Evolutionary conservation across 2,888 invertebrate genomes (phyloP).

Genomic region (Andrena marginata): DNA sequence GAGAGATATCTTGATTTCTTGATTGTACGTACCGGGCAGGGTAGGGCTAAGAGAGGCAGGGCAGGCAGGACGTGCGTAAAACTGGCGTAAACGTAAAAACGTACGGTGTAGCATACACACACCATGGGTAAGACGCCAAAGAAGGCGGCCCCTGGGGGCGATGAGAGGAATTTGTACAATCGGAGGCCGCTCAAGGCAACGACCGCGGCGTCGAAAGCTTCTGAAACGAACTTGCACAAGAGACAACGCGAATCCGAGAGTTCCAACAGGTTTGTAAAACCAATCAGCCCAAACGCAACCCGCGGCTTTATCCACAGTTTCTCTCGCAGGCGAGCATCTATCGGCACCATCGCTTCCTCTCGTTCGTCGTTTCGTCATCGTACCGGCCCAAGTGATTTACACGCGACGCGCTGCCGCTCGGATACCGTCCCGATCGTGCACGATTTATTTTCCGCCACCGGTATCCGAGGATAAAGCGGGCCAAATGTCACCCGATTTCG

Average conservation of each 20-base stretch:
- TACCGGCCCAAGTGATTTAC: background rate
- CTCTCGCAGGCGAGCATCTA: slow-evolving; percentile 7
- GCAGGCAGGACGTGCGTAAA: slow-evolving; percentile 49
- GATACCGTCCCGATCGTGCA: background rate
- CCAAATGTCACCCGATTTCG: slow-evolving; percentile 40
- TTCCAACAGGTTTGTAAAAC: slow-evolving; percentile 80
- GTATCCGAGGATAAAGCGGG: slow-evolving; percentile 37
- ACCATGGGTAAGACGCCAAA: slow-evolving; percentile 82
- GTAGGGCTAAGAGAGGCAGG: slow-evolving; percentile 29
- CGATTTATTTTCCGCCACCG: slow-evolving; percentile 8
- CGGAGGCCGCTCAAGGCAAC: slow-evolving; percentile 78
- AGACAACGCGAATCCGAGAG: slow-evolving; percentile 77
- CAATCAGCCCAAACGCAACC: slow-evolving; percentile 60
- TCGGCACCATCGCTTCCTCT: background rate
- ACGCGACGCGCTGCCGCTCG: background rate
- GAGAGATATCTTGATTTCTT: slow-evolving; percentile 45
- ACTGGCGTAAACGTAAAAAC: slow-evolving; percentile 51
- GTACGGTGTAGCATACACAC: slow-evolving; percentile 38
- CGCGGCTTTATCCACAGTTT: slow-evolving; percentile 55
- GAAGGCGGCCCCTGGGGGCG: slow-evolving; percentile 82
- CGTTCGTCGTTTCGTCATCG: background rate
- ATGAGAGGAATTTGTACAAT: slow-evolving; percentile 81
- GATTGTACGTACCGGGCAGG: slow-evolving; percentile 25
- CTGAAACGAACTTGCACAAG: slow-evolving; percentile 74
- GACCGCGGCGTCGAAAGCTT: slow-evolving; percentile 75